Conservation (phyloP, 2,888 invertebrate species). For the Eupeodes latifasciatus region DNA sequence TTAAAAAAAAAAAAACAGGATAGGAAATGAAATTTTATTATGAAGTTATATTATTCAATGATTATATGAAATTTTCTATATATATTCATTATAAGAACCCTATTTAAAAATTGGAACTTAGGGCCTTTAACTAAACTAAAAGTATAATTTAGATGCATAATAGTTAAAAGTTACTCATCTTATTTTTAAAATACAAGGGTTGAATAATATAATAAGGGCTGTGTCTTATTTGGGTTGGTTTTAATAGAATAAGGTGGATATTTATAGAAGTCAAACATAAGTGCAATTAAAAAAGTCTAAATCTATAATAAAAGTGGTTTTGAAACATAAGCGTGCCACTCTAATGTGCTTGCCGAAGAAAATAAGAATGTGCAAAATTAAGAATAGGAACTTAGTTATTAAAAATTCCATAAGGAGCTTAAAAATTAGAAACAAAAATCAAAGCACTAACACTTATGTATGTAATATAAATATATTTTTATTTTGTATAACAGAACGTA, state of each 20-base stretch:
- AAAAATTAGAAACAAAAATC: slow-evolving; percentile 27
- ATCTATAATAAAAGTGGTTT: background rate
- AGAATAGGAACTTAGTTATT: slow-evolving; percentile 2
- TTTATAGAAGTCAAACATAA: too few relatives aligned
- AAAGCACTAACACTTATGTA: slow-evolving; percentile 64
- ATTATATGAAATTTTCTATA: too few relatives aligned
- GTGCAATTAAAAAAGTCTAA: slow-evolving; percentile 21
- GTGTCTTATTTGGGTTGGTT: background rate
- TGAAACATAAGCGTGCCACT: slow-evolving; percentile 42
- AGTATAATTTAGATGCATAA: too few relatives aligned
- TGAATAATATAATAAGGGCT: too few relatives aligned
- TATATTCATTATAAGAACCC: too few relatives aligned
- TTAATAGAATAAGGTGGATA: background rate
- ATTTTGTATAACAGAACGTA: slow-evolving; percentile 30
- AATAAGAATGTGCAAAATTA: slow-evolving; percentile 30
- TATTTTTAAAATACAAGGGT: too few relatives aligned
- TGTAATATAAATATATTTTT: background rate
- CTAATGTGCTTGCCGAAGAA: slow-evolving; percentile 7
- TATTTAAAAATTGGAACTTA: too few relatives aligned
- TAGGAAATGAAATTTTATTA: too few relatives aligned
- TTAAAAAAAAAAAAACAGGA: too few relatives aligned
- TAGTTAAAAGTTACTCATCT: too few relatives aligned
- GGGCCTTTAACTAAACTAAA: too few relatives aligned
- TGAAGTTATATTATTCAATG: too few relatives aligned
- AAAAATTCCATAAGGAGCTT: slow-evolving; percentile 50